phyloP scores from a whole-genome alignment of 1,140 invertebrate species.

The Zaprionus kolodkinae region DNA sequence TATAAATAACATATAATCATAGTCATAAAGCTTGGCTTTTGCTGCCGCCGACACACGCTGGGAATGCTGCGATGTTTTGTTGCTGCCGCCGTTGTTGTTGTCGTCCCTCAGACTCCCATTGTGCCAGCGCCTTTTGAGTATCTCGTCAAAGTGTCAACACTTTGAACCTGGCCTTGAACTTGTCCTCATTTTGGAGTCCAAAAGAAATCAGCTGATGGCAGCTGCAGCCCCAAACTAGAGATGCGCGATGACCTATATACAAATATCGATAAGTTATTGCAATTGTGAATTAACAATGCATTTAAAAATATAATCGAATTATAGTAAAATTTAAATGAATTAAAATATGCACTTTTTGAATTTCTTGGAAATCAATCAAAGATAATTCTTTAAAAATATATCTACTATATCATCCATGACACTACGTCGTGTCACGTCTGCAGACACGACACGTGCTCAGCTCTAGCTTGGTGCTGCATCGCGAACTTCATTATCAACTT shows the following conservation, averaged over 20 bases:
- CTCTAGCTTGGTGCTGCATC: neutral
- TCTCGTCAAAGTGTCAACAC: constrained; percentile 42
- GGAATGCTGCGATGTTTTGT: constrained; percentile 11
- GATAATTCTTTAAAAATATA: no score
- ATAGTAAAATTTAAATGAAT: neutral
- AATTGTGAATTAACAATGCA: neutral
- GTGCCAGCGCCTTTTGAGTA: constrained; percentile 13
- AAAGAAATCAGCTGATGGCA: neutral
- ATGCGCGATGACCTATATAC: neutral
- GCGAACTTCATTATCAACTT: constrained; percentile 3
- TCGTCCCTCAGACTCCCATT: constrained; percentile 17
- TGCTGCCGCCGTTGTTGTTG: neutral
- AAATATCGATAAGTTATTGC: neutral
- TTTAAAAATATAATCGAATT: neutral
- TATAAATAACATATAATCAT: constrained; percentile 17
- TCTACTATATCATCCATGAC: neutral
- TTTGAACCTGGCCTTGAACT: constrained; percentile 54
- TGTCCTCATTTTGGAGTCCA: constrained; percentile 13
- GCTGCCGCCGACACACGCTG: constrained; percentile 23
- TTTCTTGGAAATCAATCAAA: no score
- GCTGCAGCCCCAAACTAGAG: neutral
- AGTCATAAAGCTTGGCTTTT: constrained; percentile 28
- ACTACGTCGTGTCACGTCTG: neutral
- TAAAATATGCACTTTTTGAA: no score
- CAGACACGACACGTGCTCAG: neutral